Conservation (phyloP, 2,888 invertebrate species). For the Tribolium freemani region DNA sequence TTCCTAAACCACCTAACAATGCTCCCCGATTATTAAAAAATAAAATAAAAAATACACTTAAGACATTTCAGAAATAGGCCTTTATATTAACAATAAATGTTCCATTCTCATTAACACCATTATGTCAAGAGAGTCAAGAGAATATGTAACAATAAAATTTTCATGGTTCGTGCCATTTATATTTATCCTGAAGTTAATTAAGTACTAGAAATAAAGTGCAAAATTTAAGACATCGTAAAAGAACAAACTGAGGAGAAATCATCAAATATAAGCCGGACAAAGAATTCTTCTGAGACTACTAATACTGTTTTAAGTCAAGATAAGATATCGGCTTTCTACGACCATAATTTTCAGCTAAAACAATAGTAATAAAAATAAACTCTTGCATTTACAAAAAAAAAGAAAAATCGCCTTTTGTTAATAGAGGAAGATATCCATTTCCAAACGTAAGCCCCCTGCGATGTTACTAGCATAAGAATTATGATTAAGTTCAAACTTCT, state of each 20-base stretch:
- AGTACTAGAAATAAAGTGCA: background rate
- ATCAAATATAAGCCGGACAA: background rate
- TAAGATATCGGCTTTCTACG: background rate
- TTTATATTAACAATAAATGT: background rate
- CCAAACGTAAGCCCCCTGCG: background rate
- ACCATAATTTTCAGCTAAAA: background rate
- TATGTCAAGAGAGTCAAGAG: background rate
- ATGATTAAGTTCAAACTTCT: conserved; percentile 14
- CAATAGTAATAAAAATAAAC: background rate
- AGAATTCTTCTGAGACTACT: background rate
- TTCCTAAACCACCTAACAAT: too few relatives aligned
- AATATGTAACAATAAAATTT: background rate
- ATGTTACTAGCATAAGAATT: background rate
- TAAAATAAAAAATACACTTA: background rate
- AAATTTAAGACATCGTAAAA: conserved; percentile 2
- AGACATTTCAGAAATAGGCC: background rate
- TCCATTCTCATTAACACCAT: background rate
- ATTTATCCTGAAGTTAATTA: background rate
- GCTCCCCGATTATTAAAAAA: background rate
- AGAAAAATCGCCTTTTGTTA: background rate
- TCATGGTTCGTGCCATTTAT: background rate
- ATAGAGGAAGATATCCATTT: background rate
- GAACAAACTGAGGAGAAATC: background rate
- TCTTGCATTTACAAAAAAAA: background rate
- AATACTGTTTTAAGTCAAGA: background rate